These are phyloP conservation scores for Threskiornis aethiopicus DNA, from an alignment of 2,797 vertebrate genomes.

Conservation along the genomic window DNA sequence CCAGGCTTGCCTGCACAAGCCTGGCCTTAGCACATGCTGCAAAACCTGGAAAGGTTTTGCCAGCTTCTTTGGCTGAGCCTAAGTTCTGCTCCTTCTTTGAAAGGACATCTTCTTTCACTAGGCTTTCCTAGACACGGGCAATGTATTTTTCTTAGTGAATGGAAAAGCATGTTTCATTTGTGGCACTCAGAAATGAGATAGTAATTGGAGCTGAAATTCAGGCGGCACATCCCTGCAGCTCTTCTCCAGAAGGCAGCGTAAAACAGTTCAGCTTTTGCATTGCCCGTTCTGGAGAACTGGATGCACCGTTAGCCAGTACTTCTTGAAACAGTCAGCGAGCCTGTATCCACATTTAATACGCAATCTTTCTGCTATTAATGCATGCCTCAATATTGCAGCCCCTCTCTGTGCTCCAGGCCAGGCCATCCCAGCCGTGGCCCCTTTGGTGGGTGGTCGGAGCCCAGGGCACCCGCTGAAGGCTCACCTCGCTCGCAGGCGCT, in stretches of 20 bases:
- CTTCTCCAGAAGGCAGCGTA: background rate
- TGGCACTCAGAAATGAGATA: background rate
- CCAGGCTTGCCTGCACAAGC: background rate
- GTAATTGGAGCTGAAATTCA: background rate
- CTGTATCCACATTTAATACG: rapidly evolving
- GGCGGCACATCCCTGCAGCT: rapidly evolving
- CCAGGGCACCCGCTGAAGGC: background rate
- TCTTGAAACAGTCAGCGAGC: background rate
- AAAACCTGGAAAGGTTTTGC: background rate
- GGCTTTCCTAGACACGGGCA: background rate
- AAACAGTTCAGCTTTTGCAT: rapidly evolving
- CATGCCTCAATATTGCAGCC: background rate
- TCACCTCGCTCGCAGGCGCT: background rate
- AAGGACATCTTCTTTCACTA: background rate
- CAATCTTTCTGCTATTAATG: background rate
- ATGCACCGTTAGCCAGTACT: background rate
- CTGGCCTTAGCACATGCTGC: background rate
- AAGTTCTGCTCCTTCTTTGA: background rate
- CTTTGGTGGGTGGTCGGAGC: background rate
- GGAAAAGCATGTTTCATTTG: background rate
- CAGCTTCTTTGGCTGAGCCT: background rate
- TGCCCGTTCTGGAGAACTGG: background rate
- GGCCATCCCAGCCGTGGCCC: background rate
- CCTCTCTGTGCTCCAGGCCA: background rate
- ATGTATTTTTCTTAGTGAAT: background rate